Evolutionary conservation across 92 coral and sea anemone genomes (phyloP), one percentile per base, ranked within the genome.

Genomic region (Isaurus tuberculatus): DNA sequence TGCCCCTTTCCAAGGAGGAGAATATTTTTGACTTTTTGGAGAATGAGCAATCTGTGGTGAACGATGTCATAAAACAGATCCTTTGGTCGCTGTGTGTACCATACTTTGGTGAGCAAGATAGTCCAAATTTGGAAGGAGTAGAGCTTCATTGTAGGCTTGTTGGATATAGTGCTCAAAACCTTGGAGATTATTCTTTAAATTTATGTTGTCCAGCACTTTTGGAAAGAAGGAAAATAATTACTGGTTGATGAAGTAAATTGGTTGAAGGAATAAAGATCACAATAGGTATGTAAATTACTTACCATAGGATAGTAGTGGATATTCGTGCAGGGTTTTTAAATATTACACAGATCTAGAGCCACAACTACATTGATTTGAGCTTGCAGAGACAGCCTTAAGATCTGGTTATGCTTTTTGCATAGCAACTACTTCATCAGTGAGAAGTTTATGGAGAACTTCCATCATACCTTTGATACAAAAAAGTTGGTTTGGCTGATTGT

Each of bases 341-440:
- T 23, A 65, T 25, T 64, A 42, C 4, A 1, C 15, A 55, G 23
- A 25, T 17, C 77, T 30, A 49, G 27, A 29, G 7, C 85, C 85
- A 9, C 40, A 43, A 32, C 53, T 81, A 13, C 48, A 15, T 30
- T n/a, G 85, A 11, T 81, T 81, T 43, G 85, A 81, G 40, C 31
- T 81, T 1, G 85, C 65, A 26, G 23, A 22, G 8, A 29, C 65
- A n/a, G 49, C 55, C n/a, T 71, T 81, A 17, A 36, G 63, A 26
- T 26, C 86, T 25, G 86, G 86, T 5, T 82, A 26, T 53, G 86
- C 86, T 16, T 53, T 82, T 82, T 79, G 78, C 19, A 82, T 79
- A 11, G 26, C 71, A 69, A 66, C 49, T 82, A 27, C 43, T 48
- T 44, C 36, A 43, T 61, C 19, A 68, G 31, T n/a, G 29, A 27